Evolutionary conservation across 2,113 vertebrate species (phyloP).

Genomic region (Callaeas wilsoni): DNA sequence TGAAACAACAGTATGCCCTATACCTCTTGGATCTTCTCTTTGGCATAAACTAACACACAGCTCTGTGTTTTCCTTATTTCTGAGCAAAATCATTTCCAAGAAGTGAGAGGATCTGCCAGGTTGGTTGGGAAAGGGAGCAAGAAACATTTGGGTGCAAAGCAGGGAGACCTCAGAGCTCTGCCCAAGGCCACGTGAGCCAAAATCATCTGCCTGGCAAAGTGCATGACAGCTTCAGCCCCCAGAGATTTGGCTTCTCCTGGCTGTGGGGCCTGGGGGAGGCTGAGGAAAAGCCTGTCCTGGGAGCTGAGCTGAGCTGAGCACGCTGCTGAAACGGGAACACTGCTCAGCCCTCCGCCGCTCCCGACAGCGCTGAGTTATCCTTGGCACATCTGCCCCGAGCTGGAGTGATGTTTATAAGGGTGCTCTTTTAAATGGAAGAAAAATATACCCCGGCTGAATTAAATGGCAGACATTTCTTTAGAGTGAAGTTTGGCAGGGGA

Average conservation of each 20-base stretch:
- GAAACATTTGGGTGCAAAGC: not conserved
- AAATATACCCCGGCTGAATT: not conserved
- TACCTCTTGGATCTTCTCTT: not conserved
- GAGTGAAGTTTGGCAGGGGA: not conserved
- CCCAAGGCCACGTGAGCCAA: rapidly evolving
- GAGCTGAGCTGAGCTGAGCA: not conserved
- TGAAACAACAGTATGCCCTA: not conserved
- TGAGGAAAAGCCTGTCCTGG: not conserved
- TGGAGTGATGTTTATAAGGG: not conserved
- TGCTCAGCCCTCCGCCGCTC: not conserved
- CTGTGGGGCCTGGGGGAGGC: not conserved
- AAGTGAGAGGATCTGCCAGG: not conserved
- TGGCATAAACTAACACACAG: not conserved
- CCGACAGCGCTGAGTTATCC: not conserved
- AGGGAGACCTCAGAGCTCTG: not conserved
- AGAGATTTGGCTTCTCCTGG: not conserved
- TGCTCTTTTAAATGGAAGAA: not conserved
- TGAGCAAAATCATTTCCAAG: not conserved
- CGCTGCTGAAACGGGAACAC: rapidly evolving
- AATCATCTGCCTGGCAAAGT: not conserved
- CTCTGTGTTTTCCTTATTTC: not conserved
- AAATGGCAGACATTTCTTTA: not conserved
- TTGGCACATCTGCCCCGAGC: not conserved
- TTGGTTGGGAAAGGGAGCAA: not conserved
- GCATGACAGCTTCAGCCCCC: not conserved